Evolutionary conservation across 2,888 invertebrate genomes (phyloP), one percentile per base, ranked within the genome.

Genomic region (Coleophora deauratella): DNA sequence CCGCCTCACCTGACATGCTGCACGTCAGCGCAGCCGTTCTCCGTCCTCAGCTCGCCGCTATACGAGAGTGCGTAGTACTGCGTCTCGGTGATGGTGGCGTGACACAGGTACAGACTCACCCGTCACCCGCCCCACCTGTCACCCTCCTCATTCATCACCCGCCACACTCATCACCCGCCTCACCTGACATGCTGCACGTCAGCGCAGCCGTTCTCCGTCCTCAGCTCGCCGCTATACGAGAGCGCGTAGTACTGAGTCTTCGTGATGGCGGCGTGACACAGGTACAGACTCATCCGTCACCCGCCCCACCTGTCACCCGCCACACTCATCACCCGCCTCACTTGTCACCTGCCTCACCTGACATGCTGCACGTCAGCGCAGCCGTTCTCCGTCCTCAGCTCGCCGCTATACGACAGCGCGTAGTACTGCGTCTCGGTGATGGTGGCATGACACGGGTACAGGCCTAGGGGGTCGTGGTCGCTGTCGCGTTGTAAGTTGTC

Each of bases 171-270:
- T 4, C 21, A 21, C 6, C 21, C 6, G 8, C 31, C 31, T 31
- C 31, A 31, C 31, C 31, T 31, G n/a, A 3, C 3, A 9, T 31
- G 31, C 31, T 9, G 2, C 12, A 89, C 81, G 4, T 89, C 88
- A 0, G 94, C 95, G 73, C 96, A 96, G 48, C 88, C 87, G 46
- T 91, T 88, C 70, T 96, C 96, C 58, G 92, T 90, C 12, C 96
- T 78, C 42, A 96, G 75, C 61, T 95, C 91, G 2, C 92, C 91
- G 2, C 72, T 72, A 15, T 87, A 80, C 35, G 93, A 92, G 34
- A 94, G 72, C 0, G 93, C 90, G 66, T 93, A 91, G 69, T 92
- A 91, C 89, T 95, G 95, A 50, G 90, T 89, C 60, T 2, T 33
- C 41, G 88, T 88, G 37, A 91, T 68, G 37, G 80, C 78, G 0